A percentile compares a stretch with the other conserved stretches of the same genome.
These are phyloP conservation scores for Tachysurus fulvidraco DNA, from an alignment of 2,113 vertebrate genomes.

Conservation along the genomic window DNA sequence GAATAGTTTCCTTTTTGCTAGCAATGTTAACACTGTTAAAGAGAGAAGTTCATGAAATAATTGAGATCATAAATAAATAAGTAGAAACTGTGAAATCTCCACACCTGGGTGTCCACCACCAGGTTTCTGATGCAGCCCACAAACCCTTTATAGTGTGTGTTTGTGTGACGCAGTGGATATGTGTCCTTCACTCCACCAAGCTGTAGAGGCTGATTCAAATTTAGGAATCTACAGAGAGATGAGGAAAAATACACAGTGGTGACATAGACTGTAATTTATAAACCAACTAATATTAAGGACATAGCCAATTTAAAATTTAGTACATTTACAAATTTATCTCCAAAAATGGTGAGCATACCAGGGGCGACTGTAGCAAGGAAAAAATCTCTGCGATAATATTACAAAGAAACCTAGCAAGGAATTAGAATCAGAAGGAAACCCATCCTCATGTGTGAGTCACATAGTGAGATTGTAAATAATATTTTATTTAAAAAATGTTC, in stretches of 20 bases:
- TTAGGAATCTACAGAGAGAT: constrained; percentile 70
- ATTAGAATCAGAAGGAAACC: too few relatives aligned
- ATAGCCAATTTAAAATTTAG: too few relatives aligned
- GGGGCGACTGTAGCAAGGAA: too few relatives aligned
- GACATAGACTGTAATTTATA: neutral
- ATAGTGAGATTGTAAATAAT: too few relatives aligned
- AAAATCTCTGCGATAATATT: too few relatives aligned
- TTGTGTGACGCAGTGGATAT: constrained; percentile 56
- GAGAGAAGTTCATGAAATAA: neutral
- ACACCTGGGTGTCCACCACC: constrained; percentile 82
- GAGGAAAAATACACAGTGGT: neutral
- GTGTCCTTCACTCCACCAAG: constrained; percentile 81
- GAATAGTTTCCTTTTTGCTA: neutral
- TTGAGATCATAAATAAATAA: neutral
- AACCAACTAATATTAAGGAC: neutral
- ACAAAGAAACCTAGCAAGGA: too few relatives aligned
- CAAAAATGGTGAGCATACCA: too few relatives aligned
- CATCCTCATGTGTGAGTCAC: too few relatives aligned
- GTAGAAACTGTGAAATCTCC: neutral
- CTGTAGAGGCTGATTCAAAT: constrained; percentile 82
- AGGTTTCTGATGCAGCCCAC: constrained; percentile 83
- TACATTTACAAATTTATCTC: too few relatives aligned
- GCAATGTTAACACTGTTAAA: neutral
- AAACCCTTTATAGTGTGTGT: constrained; percentile 73
- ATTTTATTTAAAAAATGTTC: too few relatives aligned